Percentiles rank a stretch among this genome's conserved stretches.
Conservation (phyloP, 1,140 invertebrate genomes). For the Melanaphis sacchari region DNA sequence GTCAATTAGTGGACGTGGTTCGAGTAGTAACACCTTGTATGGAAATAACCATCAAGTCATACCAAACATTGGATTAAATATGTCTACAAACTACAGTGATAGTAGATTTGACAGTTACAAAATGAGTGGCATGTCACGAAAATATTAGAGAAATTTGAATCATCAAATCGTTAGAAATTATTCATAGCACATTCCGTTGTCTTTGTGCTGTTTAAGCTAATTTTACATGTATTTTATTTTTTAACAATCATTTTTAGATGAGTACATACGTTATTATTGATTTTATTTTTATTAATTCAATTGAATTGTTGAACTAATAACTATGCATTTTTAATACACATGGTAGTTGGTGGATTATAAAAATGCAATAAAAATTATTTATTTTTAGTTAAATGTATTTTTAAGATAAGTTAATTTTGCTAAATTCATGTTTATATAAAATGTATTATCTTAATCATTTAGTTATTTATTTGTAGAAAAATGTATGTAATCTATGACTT, state of each 20-base stretch:
- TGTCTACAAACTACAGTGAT: conserved; percentile 47
- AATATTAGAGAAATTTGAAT: conserved; percentile 1
- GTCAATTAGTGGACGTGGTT: conserved; percentile 52
- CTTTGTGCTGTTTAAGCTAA: neutral
- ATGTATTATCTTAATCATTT: neutral
- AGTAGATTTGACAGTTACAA: conserved; percentile 51
- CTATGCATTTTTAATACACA: neutral
- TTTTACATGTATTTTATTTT: neutral
- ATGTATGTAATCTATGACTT: neutral
- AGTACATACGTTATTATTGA: neutral
- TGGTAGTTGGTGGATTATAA: neutral
- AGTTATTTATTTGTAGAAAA: neutral
- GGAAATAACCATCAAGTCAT: conserved; percentile 49
- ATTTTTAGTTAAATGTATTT: neutral
- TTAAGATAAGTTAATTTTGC: neutral
- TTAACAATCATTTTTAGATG: neutral
- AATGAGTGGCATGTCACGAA: conserved; percentile 50
- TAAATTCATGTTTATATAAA: neutral
- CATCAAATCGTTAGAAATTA: neutral
- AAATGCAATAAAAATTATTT: neutral
- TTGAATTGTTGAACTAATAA: neutral
- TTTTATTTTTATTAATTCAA: neutral
- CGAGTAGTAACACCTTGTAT: conserved; percentile 34
- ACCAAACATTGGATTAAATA: conserved; percentile 50
- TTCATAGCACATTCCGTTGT: conserved; percentile 18